A percentile compares a stretch with the other conserved stretches of the same genome.
These are phyloP conservation scores for Myrmecobius fasciatus DNA, from an alignment of 2,113 vertebrate species.

Conservation along the genomic window DNA sequence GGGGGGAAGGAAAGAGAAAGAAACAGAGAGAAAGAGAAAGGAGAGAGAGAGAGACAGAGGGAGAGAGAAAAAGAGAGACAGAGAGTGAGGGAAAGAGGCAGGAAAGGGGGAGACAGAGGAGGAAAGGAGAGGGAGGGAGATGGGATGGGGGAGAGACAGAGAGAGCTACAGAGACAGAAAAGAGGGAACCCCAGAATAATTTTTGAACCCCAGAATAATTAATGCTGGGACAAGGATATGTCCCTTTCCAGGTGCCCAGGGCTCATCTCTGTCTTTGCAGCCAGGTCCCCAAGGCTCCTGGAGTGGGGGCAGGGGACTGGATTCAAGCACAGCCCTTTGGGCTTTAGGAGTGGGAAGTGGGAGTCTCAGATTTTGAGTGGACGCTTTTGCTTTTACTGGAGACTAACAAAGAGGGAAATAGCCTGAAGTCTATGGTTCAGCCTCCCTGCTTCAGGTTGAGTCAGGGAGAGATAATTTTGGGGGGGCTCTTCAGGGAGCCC, in stretches of 20 bases:
- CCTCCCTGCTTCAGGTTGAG: not conserved
- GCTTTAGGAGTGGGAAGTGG: not conserved
- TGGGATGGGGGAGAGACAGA: too few species aligned
- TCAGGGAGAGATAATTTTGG: too few species aligned
- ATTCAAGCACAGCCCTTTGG: not conserved
- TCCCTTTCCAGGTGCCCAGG: not conserved
- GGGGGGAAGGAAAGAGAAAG: too few species aligned
- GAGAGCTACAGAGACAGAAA: too few species aligned
- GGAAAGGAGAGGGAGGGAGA: too few species aligned
- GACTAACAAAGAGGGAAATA: not conserved
- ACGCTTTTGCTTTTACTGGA: not conserved
- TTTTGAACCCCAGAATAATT: not conserved
- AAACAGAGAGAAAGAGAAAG: too few species aligned
- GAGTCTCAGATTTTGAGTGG: not conserved
- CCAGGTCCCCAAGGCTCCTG: not conserved
- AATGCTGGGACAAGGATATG: not conserved
- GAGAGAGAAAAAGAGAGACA: not conserved
- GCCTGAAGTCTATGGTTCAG: not conserved
- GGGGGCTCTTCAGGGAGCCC: not conserved
- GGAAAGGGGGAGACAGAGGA: too few species aligned
- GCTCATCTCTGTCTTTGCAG: not conserved
- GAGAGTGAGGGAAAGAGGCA: not conserved
- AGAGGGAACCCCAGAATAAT: not conserved
- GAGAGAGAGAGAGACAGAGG: too few species aligned
- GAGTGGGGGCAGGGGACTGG: not conserved